Conservation (phyloP, 2,888 invertebrate genomes). For the Dryococelus australis region DNA sequence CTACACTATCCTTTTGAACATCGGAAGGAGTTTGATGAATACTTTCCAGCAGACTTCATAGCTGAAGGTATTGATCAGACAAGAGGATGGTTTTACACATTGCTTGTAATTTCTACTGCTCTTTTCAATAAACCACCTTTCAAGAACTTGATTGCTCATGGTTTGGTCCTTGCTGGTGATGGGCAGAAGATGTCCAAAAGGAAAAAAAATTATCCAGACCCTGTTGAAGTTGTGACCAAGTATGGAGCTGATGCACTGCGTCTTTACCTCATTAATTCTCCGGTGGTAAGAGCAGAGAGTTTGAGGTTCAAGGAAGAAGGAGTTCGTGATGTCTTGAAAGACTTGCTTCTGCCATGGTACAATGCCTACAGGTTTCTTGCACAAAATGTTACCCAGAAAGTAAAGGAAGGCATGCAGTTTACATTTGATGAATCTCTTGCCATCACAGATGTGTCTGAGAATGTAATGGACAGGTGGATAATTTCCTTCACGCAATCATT, state of each 20-base stretch:
- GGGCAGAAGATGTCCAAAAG: conserved; percentile 99
- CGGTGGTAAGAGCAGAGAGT: conserved; percentile 96
- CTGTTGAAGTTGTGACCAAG: conserved; percentile 84
- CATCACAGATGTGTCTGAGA: conserved; percentile 58
- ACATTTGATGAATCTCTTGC: conserved; percentile 55
- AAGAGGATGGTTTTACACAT: conserved; percentile 97
- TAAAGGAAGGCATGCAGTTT: conserved; percentile 60
- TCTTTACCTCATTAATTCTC: conserved; percentile 96
- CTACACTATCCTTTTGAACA: conserved; percentile 96
- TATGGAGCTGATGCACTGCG: conserved; percentile 97
- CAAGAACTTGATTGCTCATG: conserved; percentile 96
- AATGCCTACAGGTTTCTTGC: conserved; percentile 92
- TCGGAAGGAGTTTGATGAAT: conserved; percentile 83
- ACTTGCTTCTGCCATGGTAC: conserved; percentile 97
- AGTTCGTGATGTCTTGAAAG: conserved; percentile 94
- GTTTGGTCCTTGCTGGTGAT: conserved; percentile 93
- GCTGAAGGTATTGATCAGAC: conserved; percentile 99
- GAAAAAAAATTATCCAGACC: conserved; percentile 99
- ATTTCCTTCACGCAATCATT: conserved; percentile 95
- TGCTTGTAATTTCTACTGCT: conserved; percentile 95
- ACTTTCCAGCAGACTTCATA: conserved; percentile 98
- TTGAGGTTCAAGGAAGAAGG: conserved; percentile 97
- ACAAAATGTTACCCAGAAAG: conserved; percentile 88
- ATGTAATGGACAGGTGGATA: conserved; percentile 98
- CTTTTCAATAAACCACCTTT: conserved; percentile 96